These are phyloP conservation scores for Diachasma alloeum DNA, from an alignment of 1,140 invertebrate species.

Conservation along the genomic window DNA sequence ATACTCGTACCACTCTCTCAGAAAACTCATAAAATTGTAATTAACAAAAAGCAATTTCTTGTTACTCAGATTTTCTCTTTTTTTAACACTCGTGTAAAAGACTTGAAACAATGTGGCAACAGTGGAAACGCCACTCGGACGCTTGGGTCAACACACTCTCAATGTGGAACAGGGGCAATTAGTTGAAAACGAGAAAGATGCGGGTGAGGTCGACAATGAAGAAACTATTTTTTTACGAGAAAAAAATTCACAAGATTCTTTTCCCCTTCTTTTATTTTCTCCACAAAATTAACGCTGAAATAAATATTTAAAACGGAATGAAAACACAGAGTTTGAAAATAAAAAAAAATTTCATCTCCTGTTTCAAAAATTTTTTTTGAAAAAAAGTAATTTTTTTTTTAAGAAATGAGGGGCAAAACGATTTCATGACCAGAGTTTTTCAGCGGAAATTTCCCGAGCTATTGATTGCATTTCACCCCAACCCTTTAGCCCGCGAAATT, in stretches of 20 bases:
- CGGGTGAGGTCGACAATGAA: background rate
- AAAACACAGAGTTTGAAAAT: no score
- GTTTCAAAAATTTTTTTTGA: no score
- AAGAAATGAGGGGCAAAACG: no score
- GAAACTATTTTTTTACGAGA: background rate
- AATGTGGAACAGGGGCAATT: conserved; percentile 4
- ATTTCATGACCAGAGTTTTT: no score
- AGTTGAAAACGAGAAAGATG: background rate
- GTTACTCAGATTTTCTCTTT: background rate
- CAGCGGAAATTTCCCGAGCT: no score
- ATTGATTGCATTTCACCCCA: no score
- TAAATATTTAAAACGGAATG: no score
- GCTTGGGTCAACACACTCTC: conserved; percentile 1
- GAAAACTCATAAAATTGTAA: background rate
- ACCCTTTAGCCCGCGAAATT: no score
- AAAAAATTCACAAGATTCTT: background rate
- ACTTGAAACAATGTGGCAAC: background rate
- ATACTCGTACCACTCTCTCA: no score
- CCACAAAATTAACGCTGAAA: background rate
- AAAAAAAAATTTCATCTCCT: no score
- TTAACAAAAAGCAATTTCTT: background rate
- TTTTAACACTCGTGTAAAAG: background rate
- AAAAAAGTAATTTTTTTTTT: no score
- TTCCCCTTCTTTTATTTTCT: background rate
- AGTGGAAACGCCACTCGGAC: background rate